These are phyloP conservation scores for Cryptocheilus praepositus DNA, from an alignment of 2,888 invertebrate genomes.

Conservation along the genomic window DNA sequence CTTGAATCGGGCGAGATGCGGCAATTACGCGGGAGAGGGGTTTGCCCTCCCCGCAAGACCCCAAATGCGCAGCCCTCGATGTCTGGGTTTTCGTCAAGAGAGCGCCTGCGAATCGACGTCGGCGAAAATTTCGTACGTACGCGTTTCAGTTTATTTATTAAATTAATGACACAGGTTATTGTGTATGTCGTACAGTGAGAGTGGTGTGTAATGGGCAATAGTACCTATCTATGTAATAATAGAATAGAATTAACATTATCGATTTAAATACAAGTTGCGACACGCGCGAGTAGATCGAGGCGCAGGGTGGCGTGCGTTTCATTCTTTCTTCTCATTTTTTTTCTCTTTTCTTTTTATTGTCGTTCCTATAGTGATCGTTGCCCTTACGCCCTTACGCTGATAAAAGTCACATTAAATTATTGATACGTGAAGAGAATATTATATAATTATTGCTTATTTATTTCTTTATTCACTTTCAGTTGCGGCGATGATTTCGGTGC, in stretches of 20 bases:
- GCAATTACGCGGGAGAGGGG: neutral
- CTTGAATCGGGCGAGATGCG: no score
- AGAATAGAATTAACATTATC: conserved; percentile 70
- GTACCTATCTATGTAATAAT: conserved; percentile 71
- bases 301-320: conserved; percentile 32
- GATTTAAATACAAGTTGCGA: conserved; percentile 71
- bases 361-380: conserved; percentile 19
- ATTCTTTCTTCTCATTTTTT: conserved; percentile 32
- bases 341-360: conserved; percentile 24
- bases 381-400: conserved; percentile 36
- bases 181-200: conserved; percentile 73
- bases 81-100: no score
- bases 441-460: conserved; percentile 17
- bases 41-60: neutral
- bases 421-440: conserved; percentile 41
- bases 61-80: no score
- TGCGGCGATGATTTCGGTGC: conserved; percentile 1
- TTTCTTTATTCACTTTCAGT: conserved; percentile 1
- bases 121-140: conserved; percentile 67
- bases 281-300: conserved; percentile 57
- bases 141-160: conserved; percentile 74
- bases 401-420: conserved; percentile 25
- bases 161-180: conserved; percentile 74
- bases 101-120: neutral
- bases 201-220: conserved; percentile 69